Evolutionary conservation across 1,140 invertebrate species (phyloP).

Genomic region (Ceratosolen fusciceps): DNA sequence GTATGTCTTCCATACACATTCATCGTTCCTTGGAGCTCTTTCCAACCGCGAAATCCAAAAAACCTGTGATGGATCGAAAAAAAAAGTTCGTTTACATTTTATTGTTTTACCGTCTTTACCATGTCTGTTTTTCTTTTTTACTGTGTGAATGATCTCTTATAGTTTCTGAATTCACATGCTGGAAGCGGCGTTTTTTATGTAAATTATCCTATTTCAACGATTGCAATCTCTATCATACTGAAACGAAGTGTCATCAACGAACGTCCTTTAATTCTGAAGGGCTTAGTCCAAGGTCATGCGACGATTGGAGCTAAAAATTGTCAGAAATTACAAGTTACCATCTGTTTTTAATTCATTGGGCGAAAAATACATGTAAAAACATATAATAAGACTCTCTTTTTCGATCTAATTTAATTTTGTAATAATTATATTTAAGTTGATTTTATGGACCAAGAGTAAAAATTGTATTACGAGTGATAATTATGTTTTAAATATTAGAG

Average conservation of each 20-base stretch:
- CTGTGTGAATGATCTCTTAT: not conserved
- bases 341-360: not conserved
- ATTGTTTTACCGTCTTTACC: not conserved
- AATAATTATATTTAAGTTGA: no score
- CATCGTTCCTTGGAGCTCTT: no score
- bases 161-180: not conserved
- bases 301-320: conserved; percentile 61
- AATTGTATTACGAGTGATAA: no score
- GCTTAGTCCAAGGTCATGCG: conserved; percentile 48
- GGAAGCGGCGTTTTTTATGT: not conserved
- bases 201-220: not conserved
- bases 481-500: no score
- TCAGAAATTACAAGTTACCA: conserved; percentile 16
- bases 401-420: not conserved
- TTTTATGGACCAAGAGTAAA: no score
- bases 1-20: no score
- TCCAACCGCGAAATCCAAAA: no score
- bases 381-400: not conserved
- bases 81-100: conserved; percentile 9
- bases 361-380: not conserved
- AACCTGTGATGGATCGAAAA: no score
- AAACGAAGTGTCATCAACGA: not conserved
- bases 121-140: not conserved
- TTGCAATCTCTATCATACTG: not conserved
- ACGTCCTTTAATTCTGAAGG: not conserved